These are phyloP conservation scores for Agrotis exclamationis DNA, from an alignment of 2,888 invertebrate genomes.

Conservation along the genomic window DNA sequence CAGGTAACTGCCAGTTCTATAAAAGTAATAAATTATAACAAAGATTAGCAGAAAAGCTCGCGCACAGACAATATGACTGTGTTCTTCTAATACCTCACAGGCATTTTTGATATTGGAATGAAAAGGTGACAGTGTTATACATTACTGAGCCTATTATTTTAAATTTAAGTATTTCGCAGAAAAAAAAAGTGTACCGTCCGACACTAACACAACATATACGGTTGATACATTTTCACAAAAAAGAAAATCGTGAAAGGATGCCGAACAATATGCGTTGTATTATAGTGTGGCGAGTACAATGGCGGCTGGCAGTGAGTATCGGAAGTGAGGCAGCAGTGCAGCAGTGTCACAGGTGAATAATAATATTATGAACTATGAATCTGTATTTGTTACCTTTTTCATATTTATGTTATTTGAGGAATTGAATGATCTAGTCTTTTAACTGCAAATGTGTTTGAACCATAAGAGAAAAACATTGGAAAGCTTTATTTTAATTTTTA, in stretches of 20 bases:
- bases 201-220: background rate
- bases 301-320: constrained; percentile 40
- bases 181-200: background rate
- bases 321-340: constrained; percentile 23
- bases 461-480: no score
- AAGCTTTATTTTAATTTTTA: background rate
- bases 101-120: background rate
- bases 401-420: no score
- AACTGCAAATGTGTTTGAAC: no score
- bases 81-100: no score
- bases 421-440: no score
- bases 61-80: no score
- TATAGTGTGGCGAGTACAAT: constrained; percentile 42
- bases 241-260: constrained; percentile 53
- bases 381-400: no score
- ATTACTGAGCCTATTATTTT: no score
- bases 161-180: background rate
- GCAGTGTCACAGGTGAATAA: background rate
- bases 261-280: constrained; percentile 60
- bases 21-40: no score
- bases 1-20: no score
- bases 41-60: no score
- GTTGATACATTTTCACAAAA: constrained; percentile 53
- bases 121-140: background rate
- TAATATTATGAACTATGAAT: background rate